Percentiles rank a stretch among this genome's conserved stretches.
Conservation (phyloP, 2,797 vertebrate genomes). For the Hoplostethus atlanticus region DNA sequence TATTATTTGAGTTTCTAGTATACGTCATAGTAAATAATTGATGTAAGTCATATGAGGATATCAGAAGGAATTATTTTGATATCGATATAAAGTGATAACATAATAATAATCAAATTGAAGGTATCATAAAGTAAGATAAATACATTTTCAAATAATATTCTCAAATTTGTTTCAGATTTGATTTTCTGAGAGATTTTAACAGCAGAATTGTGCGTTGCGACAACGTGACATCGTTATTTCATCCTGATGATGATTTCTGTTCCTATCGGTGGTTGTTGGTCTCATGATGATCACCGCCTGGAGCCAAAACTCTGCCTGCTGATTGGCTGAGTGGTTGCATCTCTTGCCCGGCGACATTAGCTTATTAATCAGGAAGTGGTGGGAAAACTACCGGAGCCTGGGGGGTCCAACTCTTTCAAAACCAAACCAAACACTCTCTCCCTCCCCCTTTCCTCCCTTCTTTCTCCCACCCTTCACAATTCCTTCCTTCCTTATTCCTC, state of each 20-base stretch:
- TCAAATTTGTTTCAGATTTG: too few relatives aligned
- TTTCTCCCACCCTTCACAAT: neutral
- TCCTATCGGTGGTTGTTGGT: too few relatives aligned
- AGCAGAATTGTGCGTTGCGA: too few relatives aligned
- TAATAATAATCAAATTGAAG: too few relatives aligned
- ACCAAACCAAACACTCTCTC: constrained; percentile 4
- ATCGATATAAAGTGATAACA: too few relatives aligned
- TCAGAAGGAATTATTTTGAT: too few relatives aligned
- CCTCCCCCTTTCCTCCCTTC: neutral
- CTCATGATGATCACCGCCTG: neutral
- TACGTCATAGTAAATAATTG: too few relatives aligned
- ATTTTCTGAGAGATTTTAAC: too few relatives aligned
- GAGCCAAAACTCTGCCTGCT: constrained; percentile 9
- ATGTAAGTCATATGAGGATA: neutral
- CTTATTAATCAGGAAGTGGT: constrained; percentile 29
- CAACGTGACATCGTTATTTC: too few relatives aligned
- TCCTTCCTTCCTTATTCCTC: neutral
- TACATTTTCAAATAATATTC: too few relatives aligned
- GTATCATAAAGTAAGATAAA: too few relatives aligned
- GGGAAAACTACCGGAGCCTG: constrained; percentile 16
- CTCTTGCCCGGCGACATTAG: neutral
- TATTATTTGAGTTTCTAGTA: too few relatives aligned
- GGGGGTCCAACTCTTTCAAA: constrained; percentile 26
- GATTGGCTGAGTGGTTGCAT: constrained; percentile 15
- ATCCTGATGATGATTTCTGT: neutral